Conservation (phyloP, 2,113 vertebrate genomes). For the Spheniscus mendiculus region DNA sequence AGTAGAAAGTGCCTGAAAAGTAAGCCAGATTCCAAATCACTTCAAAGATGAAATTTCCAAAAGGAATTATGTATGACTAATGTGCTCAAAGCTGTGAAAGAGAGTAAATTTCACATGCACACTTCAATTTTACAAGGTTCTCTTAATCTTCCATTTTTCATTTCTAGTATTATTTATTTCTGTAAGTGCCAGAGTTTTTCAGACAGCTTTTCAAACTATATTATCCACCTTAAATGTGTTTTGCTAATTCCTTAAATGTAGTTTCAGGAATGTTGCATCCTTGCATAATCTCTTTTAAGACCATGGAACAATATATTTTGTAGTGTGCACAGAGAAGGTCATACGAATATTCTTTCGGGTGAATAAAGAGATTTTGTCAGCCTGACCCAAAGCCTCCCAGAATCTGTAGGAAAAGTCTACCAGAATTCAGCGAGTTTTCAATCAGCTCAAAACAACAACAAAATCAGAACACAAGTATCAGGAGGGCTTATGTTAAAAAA, state of each 20-base stretch:
- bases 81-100: neutral
- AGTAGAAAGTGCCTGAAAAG: neutral
- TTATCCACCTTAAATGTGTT: neutral
- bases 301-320: neutral
- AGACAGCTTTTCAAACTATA: neutral
- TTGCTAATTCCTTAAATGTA: neutral
- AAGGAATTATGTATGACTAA: conserved; percentile 11
- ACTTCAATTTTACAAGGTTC: neutral
- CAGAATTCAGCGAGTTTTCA: neutral
- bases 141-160: neutral
- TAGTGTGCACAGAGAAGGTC: neutral
- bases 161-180: neutral
- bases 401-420: neutral
- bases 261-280: neutral
- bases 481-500: neutral
- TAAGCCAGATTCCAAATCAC: neutral
- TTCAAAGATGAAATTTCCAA: conserved; percentile 22
- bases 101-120: neutral
- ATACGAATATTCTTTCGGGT: neutral
- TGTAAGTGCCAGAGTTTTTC: neutral
- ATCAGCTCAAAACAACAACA: neutral
- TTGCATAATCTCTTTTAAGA: neutral
- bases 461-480: neutral
- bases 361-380: neutral
- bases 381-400: neutral